Evolutionary conservation across 2,888 invertebrate genomes (phyloP), one percentile per base, ranked within the genome.

Genomic region (Drosophila differens): DNA sequence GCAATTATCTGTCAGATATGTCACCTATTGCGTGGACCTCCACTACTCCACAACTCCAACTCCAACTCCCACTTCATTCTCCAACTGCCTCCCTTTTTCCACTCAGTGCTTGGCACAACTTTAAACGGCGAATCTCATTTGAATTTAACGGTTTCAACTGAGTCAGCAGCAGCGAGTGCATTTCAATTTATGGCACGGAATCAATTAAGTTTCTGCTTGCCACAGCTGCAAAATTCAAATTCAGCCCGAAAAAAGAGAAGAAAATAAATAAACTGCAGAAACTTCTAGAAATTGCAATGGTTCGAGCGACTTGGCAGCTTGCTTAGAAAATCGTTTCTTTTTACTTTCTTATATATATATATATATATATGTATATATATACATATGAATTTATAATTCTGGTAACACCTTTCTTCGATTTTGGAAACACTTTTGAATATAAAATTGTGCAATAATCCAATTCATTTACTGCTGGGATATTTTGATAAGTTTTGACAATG

Each of bases 101-200:
- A 16, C 3, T 10, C 25, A 5, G 44, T 47, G 7, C 25, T 16
- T 47, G 16, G 6, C 28, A 10, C n/a, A 22, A 59, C 51, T 71
- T 71, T 60, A 66, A 53, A 44, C 64, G 51, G 32, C 44, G 67
- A 65, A 61, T 30, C 74, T 69, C 53, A 80, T 81, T 80, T 81
- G 68, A 78, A 77, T 77, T 72, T 70, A 69, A 74, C 77, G 74
- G 74, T 76, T 76, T 66, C 54, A 32, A 44, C 44, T 44, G 58
- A 58, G 14, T 44, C 44, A 32, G 44, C 58, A 58, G 58, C 44
- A 51, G 52, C 63, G 74, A 85, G 83, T 87, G 84, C 88, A 87
- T 85, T 87, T 87, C 88, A 85, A 84, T 84, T 84, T 85, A 79
- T 83, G 83, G 79, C 81, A 85, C 87, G 70, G 85, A 81, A 87